Conservation (phyloP, 2,888 invertebrate genomes). For the Crematogaster levior region DNA sequence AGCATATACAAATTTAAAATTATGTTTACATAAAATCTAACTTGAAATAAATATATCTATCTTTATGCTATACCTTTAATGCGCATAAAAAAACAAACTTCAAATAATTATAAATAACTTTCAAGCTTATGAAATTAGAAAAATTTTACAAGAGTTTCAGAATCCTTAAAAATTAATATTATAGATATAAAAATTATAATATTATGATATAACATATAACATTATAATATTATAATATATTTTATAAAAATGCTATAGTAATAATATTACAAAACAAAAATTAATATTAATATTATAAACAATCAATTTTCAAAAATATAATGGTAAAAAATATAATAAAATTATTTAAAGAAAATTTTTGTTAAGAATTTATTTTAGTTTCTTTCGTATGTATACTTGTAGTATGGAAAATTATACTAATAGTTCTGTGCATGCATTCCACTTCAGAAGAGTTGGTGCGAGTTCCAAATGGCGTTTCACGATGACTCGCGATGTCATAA, state of each 20-base stretch:
- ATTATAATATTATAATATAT: too few species aligned
- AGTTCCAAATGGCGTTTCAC: conserved; percentile 53
- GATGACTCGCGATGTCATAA: conserved; percentile 47
- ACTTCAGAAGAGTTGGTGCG: background rate
- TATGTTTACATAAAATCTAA: background rate
- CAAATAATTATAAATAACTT: background rate
- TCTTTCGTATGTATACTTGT: too few species aligned
- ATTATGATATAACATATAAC: too few species aligned
- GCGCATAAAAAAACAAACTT: background rate
- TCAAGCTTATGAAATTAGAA: background rate
- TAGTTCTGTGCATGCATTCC: background rate
- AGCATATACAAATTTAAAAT: background rate
- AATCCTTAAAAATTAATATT: background rate
- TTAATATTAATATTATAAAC: background rate
- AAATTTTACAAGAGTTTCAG: background rate
- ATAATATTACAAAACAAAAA: background rate
- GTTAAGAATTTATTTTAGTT: background rate
- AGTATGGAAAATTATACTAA: conserved; percentile 5
- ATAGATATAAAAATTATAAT: too few species aligned
- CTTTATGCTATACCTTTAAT: background rate
- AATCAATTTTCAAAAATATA: background rate
- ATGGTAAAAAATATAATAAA: background rate
- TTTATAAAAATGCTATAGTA: background rate
- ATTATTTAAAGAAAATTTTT: background rate
- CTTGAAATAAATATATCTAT: background rate